Base-by-base conservation (phyloP, 2,888 invertebrate species). In the Stenchaetothrips biformis region DNA sequence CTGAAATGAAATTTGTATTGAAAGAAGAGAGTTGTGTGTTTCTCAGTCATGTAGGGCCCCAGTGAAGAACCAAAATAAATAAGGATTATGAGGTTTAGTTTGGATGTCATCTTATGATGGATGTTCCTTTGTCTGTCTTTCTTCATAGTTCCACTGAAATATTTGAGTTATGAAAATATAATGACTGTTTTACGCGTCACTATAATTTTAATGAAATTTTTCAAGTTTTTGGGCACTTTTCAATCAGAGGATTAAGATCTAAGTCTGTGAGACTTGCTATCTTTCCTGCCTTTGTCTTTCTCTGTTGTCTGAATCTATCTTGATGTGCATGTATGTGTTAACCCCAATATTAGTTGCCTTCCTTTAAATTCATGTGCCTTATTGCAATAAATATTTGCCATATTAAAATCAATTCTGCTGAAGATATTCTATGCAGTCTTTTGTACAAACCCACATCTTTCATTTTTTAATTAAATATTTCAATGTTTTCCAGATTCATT, bases 111-210 rank as follows among this genome's bases (percentile, higher is more conserved):
- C 80, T 48, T 8, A 16, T 37, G 79, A 48, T 67, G 49, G 78
- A 80, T 79, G 79, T 80, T 78, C 78, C 79, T 81, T 81, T 81
- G 81, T n/a, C n/a, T n/a, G n/a, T 81, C 79, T 27, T 80, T 77
- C 79, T 82, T 81, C 80, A 81, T 79, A 21, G 37, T 11, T 49
- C 62, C 48, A 48, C n/a, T 6, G 49, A 67, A 80, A 37, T 4
- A 37, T 48, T 80, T 80, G 81, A 37, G 37, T 37, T 37, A 37
- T 37, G 4, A 37, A 37, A 37, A 4, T 37, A 37, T 37, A 37
- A 37, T 37, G 1, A 37, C 37, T 37, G 37, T 37, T 37, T 37
- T 37, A 37, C 37, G 37, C 37, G 37, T 37, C 37, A 37, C 37
- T 37, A 37, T 37, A 37, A 37, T 37, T 4, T 37, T 37, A 37